These are phyloP conservation scores for Poecilobothrus nobilitatus DNA, from an alignment of 2,888 invertebrate genomes.

Conservation along the genomic window DNA sequence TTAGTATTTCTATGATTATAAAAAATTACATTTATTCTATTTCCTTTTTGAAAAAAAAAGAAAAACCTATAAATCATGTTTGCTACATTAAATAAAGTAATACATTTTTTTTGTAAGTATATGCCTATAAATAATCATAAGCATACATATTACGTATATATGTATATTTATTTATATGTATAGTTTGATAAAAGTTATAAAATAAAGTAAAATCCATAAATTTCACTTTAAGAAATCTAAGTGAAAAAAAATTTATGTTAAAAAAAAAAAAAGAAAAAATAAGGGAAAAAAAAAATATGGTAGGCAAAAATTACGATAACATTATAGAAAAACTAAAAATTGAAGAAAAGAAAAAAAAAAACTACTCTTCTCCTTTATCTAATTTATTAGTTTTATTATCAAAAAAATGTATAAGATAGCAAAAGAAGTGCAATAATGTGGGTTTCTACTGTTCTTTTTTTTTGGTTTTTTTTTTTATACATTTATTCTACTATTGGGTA, in stretches of 20 bases:
- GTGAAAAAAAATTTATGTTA: not conserved
- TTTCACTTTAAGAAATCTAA: conserved; percentile 1
- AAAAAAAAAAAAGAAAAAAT: too few species aligned
- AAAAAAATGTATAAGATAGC: not conserved
- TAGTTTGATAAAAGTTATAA: not conserved
- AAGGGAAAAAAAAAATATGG: too few species aligned
- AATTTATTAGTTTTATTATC: not conserved
- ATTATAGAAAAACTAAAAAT: too few species aligned
- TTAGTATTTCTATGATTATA: not conserved
- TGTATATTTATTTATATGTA: not conserved
- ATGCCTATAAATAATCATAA: not conserved
- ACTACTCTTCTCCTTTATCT: not conserved
- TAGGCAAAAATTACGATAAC: too few species aligned
- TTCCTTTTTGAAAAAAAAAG: not conserved
- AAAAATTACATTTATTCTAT: not conserved
- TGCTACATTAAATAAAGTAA: not conserved
- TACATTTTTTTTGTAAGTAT: too few species aligned
- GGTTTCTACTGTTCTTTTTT: not conserved
- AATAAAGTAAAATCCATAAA: not conserved
- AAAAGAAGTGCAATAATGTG: not conserved
- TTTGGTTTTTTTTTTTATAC: too few species aligned
- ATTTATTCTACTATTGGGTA: too few species aligned
- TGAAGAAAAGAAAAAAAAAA: too few species aligned
- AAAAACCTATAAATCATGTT: not conserved
- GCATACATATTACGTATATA: not conserved